Percentiles rank a stretch among this genome's conserved stretches.
Evolutionary conservation across 2,888 invertebrate genomes (phyloP).

Genomic region (Pristionchus fissidentatus): DNA sequence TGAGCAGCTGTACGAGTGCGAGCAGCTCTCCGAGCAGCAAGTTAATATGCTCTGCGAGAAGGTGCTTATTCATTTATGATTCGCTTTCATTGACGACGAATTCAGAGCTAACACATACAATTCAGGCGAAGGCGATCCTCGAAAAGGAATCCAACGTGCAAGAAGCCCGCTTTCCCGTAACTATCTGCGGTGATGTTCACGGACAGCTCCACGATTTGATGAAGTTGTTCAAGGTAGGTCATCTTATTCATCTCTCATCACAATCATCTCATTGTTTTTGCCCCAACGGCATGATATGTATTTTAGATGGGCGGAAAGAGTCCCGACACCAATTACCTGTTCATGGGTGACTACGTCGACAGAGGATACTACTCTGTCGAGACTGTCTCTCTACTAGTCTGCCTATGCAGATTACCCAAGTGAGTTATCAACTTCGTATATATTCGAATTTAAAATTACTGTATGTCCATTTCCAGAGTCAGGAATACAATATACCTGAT

Average conservation of each 20-base stretch:
- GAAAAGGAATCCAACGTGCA: constrained; percentile 99
- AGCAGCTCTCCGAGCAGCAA: constrained; percentile 99
- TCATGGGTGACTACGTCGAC: constrained; percentile 99
- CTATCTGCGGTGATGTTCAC: constrained; percentile 99
- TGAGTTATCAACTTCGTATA: too few relatives aligned
- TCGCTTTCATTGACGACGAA: not conserved
- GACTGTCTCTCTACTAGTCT: constrained; percentile 97
- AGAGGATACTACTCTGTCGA: constrained; percentile 99
- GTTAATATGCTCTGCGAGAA: constrained; percentile 99
- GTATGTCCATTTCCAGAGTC: too few relatives aligned
- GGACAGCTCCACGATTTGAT: constrained; percentile 99
- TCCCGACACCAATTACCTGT: constrained; percentile 98
- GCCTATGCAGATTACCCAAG: too few relatives aligned
- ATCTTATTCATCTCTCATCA: too few relatives aligned
- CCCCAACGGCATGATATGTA: too few relatives aligned
- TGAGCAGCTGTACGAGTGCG: constrained; percentile 99
- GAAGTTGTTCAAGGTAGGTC: constrained; percentile 93
- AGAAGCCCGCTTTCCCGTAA: constrained; percentile 99
- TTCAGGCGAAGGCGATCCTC: constrained; percentile 98
- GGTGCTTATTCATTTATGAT: constrained; percentile 81
- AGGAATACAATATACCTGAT: too few relatives aligned
- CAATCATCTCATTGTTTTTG: too few relatives aligned
- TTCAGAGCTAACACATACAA: not conserved
- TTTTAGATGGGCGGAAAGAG: constrained; percentile 92
- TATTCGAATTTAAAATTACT: too few relatives aligned